phyloP scores from a whole-genome alignment of 2,797 vertebrate species.

The Geotrypetes seraphini region DNA sequence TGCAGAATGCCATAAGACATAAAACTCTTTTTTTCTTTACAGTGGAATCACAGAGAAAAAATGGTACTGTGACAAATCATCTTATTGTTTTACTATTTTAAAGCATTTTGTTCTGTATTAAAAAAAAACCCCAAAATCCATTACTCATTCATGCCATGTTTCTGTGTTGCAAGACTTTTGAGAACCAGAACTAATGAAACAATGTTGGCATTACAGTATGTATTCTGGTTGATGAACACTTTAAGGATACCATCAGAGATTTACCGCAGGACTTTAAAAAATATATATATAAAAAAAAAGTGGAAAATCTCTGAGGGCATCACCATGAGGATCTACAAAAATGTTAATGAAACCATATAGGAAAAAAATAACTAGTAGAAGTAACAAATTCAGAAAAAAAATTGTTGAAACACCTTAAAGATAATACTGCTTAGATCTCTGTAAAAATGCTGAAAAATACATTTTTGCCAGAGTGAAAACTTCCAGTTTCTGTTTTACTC shows the following conservation, averaged over 20 bases:
- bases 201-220: constrained; percentile 55
- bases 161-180: constrained; percentile 13
- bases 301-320: constrained; percentile 49
- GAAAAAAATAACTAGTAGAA: constrained; percentile 36
- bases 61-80: constrained; percentile 25
- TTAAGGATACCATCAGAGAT: constrained; percentile 45
- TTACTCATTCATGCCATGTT: constrained; percentile 32
- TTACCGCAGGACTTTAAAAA: constrained; percentile 51
- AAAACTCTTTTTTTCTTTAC: constrained; percentile 52
- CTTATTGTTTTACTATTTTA: too few relatives aligned
- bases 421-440: constrained; percentile 54
- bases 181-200: constrained; percentile 50
- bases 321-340: too few relatives aligned
- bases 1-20: constrained; percentile 74
- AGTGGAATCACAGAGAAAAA: constrained; percentile 54
- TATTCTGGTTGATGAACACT: constrained; percentile 47
- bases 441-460: constrained; percentile 33
- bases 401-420: constrained; percentile 46
- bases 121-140: too few relatives aligned
- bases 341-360: too few relatives aligned
- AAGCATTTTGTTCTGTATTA: too few relatives aligned
- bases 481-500: constrained; percentile 27
- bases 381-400: constrained; percentile 40
- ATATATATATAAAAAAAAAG: constrained; percentile 53
- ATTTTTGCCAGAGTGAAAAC: constrained; percentile 47